Evolutionary conservation across 2,797 vertebrate species (phyloP), one percentile per base, ranked within the genome.

Genomic region (Leucoraja ocellata): DNA sequence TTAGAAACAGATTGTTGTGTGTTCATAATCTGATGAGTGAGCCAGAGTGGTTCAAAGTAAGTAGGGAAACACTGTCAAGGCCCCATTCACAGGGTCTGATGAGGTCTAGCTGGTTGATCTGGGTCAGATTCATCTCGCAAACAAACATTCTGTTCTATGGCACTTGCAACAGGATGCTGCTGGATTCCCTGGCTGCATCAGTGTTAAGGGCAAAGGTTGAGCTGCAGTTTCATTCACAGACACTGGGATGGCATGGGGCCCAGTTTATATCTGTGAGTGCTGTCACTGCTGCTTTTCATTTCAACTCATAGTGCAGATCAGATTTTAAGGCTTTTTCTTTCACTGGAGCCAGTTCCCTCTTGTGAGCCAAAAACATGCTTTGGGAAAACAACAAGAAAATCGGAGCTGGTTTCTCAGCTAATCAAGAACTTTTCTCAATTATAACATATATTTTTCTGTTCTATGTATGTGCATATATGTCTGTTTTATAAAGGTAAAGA

Each of bases 261-360:
- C 96, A 95, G 95, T 95, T 93, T 95, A 94, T 95, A 94, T 94
- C 94, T 8, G 95, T 94, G 95, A 94, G 95, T 94, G 95, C 90
- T 94, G 94, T 93, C 94, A 94, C 93, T 94, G 94, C 93, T 94
- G 93, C 95, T 95, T 96, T 95, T 95, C 95, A 95, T 94, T 94
- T 94, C 94, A 94, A 96, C 96, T 96, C 95, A 94, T 94, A 94
- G 94, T 93, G 94, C 94, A 96, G 96, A 95, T 97, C 95, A 95
- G 95, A 95, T 95, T 94, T 94, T 94, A 93, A 94, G 95, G 95
- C 94, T 93, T 94, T 95, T 94, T 95, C 94, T 96, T 96, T 94
- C 93, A 95, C 94, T 94, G 94, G 65, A 86, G 96, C 96, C 94
- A 95, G 94, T 94, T 96, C 95, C 94, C 96, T 96, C 94, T 93